Evolutionary conservation across 1,140 invertebrate species (phyloP).

Genomic region (Drosophila nannoptera): DNA sequence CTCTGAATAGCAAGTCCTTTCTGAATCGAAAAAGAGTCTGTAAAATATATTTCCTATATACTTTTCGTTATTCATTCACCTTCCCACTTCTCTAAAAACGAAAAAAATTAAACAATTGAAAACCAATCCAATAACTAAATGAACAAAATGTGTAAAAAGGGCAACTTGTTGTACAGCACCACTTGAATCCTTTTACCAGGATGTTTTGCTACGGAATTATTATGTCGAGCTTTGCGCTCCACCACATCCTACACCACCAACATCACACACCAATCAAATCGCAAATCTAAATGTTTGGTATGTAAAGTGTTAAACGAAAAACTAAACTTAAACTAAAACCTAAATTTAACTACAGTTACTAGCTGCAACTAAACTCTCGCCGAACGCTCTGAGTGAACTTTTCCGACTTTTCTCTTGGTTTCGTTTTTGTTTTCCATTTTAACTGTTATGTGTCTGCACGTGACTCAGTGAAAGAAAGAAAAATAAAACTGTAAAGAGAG

Average conservation of each 20-base stretch:
- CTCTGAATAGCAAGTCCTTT: slow-evolving; percentile 16
- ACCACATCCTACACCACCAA: slow-evolving; percentile 76
- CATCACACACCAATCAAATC: slow-evolving; percentile 78
- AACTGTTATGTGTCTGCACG: slow-evolving; percentile 70
- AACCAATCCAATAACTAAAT: slow-evolving; percentile 53
- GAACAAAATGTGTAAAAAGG: slow-evolving; percentile 70
- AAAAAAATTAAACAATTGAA: slow-evolving; percentile 36
- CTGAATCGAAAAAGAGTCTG: slow-evolving; percentile 45
- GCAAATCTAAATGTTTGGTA: slow-evolving; percentile 77
- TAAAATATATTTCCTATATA: slow-evolving; percentile 58
- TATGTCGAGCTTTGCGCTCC: slow-evolving; percentile 75
- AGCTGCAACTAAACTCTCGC: slow-evolving; percentile 9
- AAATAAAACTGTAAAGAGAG: slow-evolving; percentile 2
- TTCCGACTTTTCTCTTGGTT: slow-evolving; percentile 19
- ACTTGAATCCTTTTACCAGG: slow-evolving; percentile 79
- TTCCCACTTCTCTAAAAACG: slow-evolving; percentile 23
- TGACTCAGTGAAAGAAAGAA: slow-evolving; percentile 40
- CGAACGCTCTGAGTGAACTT: slow-evolving; percentile 50
- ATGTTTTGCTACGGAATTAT: slow-evolving; percentile 78
- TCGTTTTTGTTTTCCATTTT: slow-evolving; percentile 27
- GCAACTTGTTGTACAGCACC: slow-evolving; percentile 78
- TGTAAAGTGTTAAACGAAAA: slow-evolving; percentile 66
- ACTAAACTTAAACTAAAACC: slow-evolving; percentile 33
- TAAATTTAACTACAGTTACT: slow-evolving; percentile 15
- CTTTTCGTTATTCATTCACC: slow-evolving; percentile 53